Evolutionary conservation across 2,797 vertebrate genomes (phyloP), one percentile per base, ranked within the genome.

Genomic region (Myoxocephalus aenaeus): DNA sequence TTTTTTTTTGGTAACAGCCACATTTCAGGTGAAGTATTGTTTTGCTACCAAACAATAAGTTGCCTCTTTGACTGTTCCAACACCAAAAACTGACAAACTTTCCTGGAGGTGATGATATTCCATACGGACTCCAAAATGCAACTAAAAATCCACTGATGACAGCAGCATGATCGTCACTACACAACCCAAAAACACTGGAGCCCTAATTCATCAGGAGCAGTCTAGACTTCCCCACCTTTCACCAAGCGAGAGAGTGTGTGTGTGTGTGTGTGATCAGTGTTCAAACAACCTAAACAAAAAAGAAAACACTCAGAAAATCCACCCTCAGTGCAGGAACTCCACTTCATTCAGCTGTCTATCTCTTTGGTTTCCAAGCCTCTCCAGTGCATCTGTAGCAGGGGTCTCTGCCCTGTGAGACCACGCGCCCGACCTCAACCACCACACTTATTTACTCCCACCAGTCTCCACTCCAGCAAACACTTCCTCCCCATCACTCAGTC

Each of bases 321-420:
- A 72, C 62, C 83, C 65, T 91, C 89, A 79, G 88, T 90, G 87
- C 86, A 86, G 73, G 79, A 85, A 89, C 74, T 87, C 79, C 76
- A 79, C 83, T 75, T 90, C 88, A 87, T 83, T 84, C 74, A 80
- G 83, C 81, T 61, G 79, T 84, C 78, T 72, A 85, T 75, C 83
- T 89, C 90, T 93, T 91, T 93, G 92, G 92, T 91, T 91, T 90
- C 79, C 72, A 80, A 83, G 88, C 86, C 72, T 85, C 86, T 79
- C 63, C 73, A 81, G 82, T 84, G 86, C 86, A 81, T 87, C 76
- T 58, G 84, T 79, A 63, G 73, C 71, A 83, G 87, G 84, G 70
- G 38, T 58, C 83, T 87, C 85, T 44, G 80, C 85, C 80, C 46
- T 63, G 73, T 65, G 70, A 38, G 73, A 75, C 73, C 5, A 15